Evolutionary conservation across 2,888 invertebrate genomes (phyloP).

Genomic region (Orthonychiurus folsomi): DNA sequence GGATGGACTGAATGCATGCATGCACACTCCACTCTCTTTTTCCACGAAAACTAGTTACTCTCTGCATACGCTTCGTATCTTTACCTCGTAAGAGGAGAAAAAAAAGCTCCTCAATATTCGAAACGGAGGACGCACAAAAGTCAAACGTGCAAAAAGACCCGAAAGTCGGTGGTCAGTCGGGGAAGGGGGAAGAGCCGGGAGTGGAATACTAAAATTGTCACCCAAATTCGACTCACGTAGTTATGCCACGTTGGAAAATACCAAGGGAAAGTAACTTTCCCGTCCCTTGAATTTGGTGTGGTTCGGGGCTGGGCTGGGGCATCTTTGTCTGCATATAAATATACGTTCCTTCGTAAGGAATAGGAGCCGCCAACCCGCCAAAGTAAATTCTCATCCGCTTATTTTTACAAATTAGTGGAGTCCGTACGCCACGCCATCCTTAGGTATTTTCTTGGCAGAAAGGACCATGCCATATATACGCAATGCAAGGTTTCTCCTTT

Average conservation of each 20-base stretch:
- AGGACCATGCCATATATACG: too few species aligned
- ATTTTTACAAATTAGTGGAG: conserved; percentile 39
- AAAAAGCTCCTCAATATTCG: conserved; percentile 25
- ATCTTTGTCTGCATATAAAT: too few species aligned
- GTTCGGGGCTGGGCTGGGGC: too few species aligned
- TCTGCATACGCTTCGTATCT: not conserved
- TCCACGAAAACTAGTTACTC: not conserved
- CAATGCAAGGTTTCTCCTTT: too few species aligned
- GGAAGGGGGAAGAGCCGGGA: not conserved
- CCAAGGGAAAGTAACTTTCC: conserved; percentile 23
- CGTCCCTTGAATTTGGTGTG: conserved; percentile 16
- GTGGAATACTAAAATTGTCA: conserved; percentile 40
- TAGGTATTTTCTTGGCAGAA: conserved; percentile 14
- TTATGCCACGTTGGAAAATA: conserved; percentile 15
- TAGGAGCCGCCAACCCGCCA: too few species aligned
- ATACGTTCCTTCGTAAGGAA: too few species aligned
- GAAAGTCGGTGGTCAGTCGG: not conserved
- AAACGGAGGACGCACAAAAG: conserved; percentile 22
- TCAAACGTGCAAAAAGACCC: conserved; percentile 28
- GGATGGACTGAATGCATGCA: not conserved
- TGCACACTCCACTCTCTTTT: conserved; percentile 9
- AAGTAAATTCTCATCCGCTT: conserved; percentile 32
- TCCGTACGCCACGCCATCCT: conserved; percentile 13
- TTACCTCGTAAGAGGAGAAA: too few species aligned
- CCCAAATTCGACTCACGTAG: conserved; percentile 40